phyloP scores from a whole-genome alignment of 1,140 invertebrate species.

The Venustaconcha ellipsiformis region DNA sequence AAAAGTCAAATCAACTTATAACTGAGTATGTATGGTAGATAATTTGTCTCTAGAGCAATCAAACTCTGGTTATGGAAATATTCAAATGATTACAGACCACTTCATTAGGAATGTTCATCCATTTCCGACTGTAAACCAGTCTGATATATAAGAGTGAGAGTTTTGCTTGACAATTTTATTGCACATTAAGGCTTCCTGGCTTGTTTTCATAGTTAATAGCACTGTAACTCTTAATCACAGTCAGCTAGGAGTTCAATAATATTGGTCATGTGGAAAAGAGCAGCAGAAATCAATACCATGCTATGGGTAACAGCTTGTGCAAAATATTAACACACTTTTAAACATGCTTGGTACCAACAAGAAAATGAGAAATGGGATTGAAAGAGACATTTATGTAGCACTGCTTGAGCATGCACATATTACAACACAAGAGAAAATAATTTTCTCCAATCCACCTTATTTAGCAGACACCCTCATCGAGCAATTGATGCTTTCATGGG shows the following conservation, averaged over 20 bases:
- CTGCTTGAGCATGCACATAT: conserved; percentile 35
- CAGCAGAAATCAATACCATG: conserved; percentile 6
- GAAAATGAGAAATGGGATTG: conserved; percentile 28
- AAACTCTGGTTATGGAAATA: no score
- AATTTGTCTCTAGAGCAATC: no score
- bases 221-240: conserved; percentile 1
- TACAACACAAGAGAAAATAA: conserved; percentile 28
- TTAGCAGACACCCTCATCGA: conserved; percentile 31
- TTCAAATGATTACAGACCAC: no score
- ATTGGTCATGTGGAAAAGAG: not conserved
- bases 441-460: conserved; percentile 34
- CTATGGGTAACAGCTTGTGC: conserved; percentile 1
- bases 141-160: conserved; percentile 9
- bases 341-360: conserved; percentile 33
- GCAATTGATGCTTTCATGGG: conserved; percentile 28
- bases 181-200: conserved; percentile 18
- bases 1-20: conserved; percentile 22
- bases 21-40: no score
- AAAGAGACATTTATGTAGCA: conserved; percentile 7
- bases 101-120: no score
- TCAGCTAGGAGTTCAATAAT: not conserved
- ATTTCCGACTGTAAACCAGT: conserved; percentile 17
- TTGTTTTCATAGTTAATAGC: conserved; percentile 1
- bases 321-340: not conserved
- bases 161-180: conserved; percentile 21